These are phyloP conservation scores for Hippocampus mohnikei DNA, from an alignment of 2,113 vertebrate genomes.

Conservation along the genomic window DNA sequence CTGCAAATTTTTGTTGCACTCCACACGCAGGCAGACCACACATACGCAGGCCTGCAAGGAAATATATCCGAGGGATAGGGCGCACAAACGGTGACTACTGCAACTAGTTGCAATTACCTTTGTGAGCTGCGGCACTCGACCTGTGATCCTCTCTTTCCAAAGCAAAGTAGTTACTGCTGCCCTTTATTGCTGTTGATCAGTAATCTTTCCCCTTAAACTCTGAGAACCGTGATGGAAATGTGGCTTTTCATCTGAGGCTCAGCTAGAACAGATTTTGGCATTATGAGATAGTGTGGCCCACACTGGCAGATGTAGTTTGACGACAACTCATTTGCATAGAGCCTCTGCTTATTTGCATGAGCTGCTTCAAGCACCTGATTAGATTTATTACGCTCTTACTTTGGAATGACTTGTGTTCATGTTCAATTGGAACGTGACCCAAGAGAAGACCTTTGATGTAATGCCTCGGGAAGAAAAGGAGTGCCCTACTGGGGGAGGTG, in stretches of 20 bases:
- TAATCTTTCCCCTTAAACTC: not conserved
- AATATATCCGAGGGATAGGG: not conserved
- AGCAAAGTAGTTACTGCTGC: not conserved
- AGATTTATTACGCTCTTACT: not conserved
- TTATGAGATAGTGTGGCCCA: not conserved
- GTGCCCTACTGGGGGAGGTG: not conserved
- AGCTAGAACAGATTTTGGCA: not conserved
- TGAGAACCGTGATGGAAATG: not conserved
- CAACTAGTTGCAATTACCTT: not conserved
- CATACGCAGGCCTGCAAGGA: not conserved
- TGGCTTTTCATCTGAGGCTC: not conserved
- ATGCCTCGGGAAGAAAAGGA: not conserved
- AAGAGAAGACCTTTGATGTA: not conserved
- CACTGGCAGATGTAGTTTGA: not conserved
- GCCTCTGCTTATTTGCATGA: not conserved
- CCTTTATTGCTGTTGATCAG: not conserved
- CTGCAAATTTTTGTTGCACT: not conserved
- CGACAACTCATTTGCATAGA: not conserved
- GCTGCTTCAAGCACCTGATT: not conserved
- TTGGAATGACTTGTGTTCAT: not conserved
- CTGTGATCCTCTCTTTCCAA: not conserved
- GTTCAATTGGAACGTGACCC: not conserved
- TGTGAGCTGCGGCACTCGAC: not conserved
- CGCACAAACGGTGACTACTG: not conserved
- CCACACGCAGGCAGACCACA: not conserved